Percentiles rank a stretch among this genome's conserved stretches.
These are phyloP conservation scores for Tachuris rubrigastra DNA, from an alignment of 2,113 vertebrate species.

Conservation along the genomic window DNA sequence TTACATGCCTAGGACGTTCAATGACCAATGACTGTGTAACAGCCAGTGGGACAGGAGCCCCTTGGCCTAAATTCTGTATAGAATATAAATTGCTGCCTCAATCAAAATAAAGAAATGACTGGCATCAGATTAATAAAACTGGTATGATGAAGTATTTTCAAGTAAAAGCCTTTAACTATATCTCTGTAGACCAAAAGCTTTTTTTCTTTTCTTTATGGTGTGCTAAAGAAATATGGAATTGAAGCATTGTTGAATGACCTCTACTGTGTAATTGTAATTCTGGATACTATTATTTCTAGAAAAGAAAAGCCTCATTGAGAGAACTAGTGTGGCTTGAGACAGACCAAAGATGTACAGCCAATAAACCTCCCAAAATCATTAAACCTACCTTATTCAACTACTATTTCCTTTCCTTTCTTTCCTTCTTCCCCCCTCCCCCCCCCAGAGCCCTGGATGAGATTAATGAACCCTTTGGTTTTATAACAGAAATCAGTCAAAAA, in stretches of 20 bases:
- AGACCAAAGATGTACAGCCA: background rate
- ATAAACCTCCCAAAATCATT: background rate
- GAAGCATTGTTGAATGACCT: background rate
- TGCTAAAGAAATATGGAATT: background rate
- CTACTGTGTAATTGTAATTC: background rate
- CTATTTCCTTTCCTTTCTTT: background rate
- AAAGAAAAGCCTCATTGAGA: background rate
- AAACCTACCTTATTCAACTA: background rate
- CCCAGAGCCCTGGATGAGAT: background rate
- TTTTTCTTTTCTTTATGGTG: background rate
- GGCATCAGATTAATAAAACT: background rate
- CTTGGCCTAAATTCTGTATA: background rate
- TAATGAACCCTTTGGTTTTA: background rate
- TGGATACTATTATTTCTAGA: background rate
- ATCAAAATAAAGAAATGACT: background rate
- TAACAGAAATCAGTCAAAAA: background rate
- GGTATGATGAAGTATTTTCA: background rate
- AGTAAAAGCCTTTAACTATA: background rate
- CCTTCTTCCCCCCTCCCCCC: too few relatives aligned
- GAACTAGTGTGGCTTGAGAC: background rate
- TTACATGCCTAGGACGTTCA: background rate
- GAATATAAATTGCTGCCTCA: background rate
- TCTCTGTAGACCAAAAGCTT: background rate
- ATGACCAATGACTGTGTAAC: background rate
- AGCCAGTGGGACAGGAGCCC: background rate